A percentile compares a stretch with the other conserved stretches of the same genome.
phyloP scores from a whole-genome alignment of 2,113 vertebrate species.

The Etheostoma cragini region DNA sequence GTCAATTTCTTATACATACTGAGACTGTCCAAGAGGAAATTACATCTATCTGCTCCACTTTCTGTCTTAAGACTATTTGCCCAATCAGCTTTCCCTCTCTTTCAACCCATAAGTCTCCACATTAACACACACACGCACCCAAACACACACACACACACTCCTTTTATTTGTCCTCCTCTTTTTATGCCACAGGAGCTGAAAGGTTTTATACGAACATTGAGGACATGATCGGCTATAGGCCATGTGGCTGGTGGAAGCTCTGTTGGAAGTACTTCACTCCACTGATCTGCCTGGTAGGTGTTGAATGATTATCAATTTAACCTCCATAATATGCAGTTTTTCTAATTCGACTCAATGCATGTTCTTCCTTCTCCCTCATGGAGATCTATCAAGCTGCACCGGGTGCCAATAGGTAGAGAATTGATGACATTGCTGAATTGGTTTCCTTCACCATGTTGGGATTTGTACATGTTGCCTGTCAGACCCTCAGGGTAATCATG shows the following conservation, averaged over 20 bases:
- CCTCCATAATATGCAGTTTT: not conserved
- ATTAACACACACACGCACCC: not conserved
- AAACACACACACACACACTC: not conserved
- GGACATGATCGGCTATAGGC: constrained; percentile 94
- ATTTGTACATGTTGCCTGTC: constrained; percentile 26
- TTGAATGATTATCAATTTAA: constrained; percentile 22
- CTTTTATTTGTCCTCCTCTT: not conserved
- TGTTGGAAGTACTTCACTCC: constrained; percentile 92
- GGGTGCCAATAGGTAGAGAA: constrained; percentile 13
- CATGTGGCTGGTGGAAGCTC: constrained; percentile 91
- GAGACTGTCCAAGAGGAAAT: constrained; percentile 52
- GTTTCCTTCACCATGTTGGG: constrained; percentile 4
- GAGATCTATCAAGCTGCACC: constrained; percentile 25
- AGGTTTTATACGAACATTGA: constrained; percentile 91
- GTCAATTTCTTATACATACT: constrained; percentile 3
- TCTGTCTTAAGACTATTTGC: constrained; percentile 2
- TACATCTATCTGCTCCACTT: constrained; percentile 34
- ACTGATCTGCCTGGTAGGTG: constrained; percentile 89
- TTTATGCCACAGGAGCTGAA: constrained; percentile 85
- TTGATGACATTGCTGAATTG: constrained; percentile 5
- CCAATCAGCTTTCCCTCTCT: constrained; percentile 3
- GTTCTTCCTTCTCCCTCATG: not conserved
- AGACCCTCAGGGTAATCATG: constrained; percentile 47
- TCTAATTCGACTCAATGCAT: not conserved
- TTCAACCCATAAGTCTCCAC: not conserved